Percentiles rank a stretch among this genome's conserved stretches.
These are phyloP conservation scores for Vanessa cardui DNA, from an alignment of 2,888 invertebrate species.

Conservation along the genomic window DNA sequence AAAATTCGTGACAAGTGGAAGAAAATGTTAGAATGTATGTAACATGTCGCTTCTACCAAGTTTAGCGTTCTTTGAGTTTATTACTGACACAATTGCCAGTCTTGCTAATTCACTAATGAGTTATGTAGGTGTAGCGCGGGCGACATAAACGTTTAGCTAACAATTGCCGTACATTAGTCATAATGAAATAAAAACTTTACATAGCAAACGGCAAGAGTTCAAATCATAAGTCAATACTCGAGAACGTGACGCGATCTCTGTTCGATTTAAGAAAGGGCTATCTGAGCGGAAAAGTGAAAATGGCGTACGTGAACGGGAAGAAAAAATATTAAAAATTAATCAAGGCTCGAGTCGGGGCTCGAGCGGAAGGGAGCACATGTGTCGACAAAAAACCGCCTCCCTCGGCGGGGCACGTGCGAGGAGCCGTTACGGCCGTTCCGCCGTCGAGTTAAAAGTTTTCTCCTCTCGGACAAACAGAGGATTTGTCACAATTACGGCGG, in stretches of 20 bases:
- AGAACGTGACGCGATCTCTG: slow-evolving; percentile 41
- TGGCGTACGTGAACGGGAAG: slow-evolving; percentile 82
- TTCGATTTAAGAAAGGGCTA: slow-evolving; percentile 49
- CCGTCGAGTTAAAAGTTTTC: slow-evolving; percentile 80
- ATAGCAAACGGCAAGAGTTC: slow-evolving; percentile 46
- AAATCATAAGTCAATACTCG: slow-evolving; percentile 56
- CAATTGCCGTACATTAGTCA: slow-evolving; percentile 65
- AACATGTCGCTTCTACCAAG: slow-evolving; percentile 52
- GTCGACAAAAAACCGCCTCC: slow-evolving; percentile 80
- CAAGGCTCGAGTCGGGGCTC: slow-evolving; percentile 60
- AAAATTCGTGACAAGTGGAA: background rate
- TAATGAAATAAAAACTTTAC: slow-evolving; percentile 62
- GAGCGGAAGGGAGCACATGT: slow-evolving; percentile 72
- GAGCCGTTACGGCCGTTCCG: slow-evolving; percentile 75
- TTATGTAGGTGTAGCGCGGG: slow-evolving; percentile 81
- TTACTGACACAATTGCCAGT: slow-evolving; percentile 76
- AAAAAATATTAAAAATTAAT: slow-evolving; percentile 83
- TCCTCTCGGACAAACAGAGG: slow-evolving; percentile 82
- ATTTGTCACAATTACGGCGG: slow-evolving; percentile 82
- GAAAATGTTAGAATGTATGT: background rate
- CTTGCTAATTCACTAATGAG: slow-evolving; percentile 81
- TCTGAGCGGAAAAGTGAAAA: slow-evolving; percentile 78
- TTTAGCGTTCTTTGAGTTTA: slow-evolving; percentile 65
- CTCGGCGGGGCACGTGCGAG: slow-evolving; percentile 75
- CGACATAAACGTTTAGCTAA: slow-evolving; percentile 71